These are phyloP conservation scores for Helleia helle DNA, from an alignment of 2,888 invertebrate species.

Conservation along the genomic window DNA sequence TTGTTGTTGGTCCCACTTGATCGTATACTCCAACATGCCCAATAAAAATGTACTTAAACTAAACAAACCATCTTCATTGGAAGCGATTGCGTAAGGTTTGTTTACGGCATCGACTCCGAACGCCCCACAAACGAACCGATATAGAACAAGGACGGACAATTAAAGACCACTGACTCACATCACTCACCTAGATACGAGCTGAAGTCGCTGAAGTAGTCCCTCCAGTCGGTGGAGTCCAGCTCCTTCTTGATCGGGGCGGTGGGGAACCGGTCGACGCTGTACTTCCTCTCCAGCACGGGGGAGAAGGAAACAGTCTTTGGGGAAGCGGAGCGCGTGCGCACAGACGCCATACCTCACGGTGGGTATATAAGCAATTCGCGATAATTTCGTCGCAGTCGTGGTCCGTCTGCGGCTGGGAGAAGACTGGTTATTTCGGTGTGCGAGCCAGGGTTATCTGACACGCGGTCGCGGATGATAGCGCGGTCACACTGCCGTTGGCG, in stretches of 20 bases:
- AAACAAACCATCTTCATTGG: conserved; percentile 24
- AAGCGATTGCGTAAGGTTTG: conserved; percentile 55
- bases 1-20: conserved; percentile 5
- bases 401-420: conserved; percentile 56
- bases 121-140: conserved; percentile 61
- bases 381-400: conserved; percentile 55
- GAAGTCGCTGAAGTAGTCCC: conserved; percentile 65
- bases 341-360: conserved; percentile 68
- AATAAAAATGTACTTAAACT: conserved; percentile 7
- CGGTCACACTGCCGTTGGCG: conserved; percentile 61
- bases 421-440: conserved; percentile 64
- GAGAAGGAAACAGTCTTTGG: conserved; percentile 79
- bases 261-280: conserved; percentile 54
- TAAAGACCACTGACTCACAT: conserved; percentile 54
- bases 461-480: conserved; percentile 62
- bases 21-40: not conserved
- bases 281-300: conserved; percentile 74
- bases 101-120: conserved; percentile 50
- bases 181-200: conserved; percentile 69
- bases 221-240: conserved; percentile 56
- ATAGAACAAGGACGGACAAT: conserved; percentile 65
- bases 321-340: conserved; percentile 78
- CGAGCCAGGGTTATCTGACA: conserved; percentile 55
- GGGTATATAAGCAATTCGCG: conserved; percentile 54
- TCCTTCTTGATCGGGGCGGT: conserved; percentile 44